Evolutionary conservation across 1,140 invertebrate genomes (phyloP), one percentile per base, ranked within the genome.

Genomic region (Leptinotarsa texana): DNA sequence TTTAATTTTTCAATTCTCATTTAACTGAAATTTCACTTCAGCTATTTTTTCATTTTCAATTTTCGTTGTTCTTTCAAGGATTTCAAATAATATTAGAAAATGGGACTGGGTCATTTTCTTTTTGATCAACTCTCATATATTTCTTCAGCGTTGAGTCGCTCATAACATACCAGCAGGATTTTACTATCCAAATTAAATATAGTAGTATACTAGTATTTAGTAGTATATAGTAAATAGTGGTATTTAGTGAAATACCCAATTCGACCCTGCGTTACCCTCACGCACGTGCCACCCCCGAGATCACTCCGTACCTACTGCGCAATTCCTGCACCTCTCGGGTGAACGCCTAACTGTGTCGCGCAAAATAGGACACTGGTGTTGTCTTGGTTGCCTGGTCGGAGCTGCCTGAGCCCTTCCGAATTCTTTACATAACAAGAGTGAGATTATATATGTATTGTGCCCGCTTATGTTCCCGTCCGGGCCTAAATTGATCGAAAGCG

Each of bases 351-450:
- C 57, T 69, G 71, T 75, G 74, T 51, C 76, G 68, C 69, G 66
- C 72, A 73, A 77, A 77, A 77, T 77, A 77, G 76, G 76, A 77
- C 76, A 77, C 62, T 51, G 76, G 63, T 75, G 76, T 71, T 75
- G 75, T 72, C 76, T 75, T 77, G 74, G 76, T 77, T 77, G 76
- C 76, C 76, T 75, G 73, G 73, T 62, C 57, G 65, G 63, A 75
- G 73, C 73, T 75, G 48, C 61, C 62, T 48, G 57, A 65, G 27
- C 51, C n/a, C 15, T 57, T 57, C 17, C 51, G 51, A 57, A 57
- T 57, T 57, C 51, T 57, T 57, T 57, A 57, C 51, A 57, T 57
- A 57, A 57, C 51, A 17, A 57, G 51, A 57, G 51, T 18, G 15
- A 57, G 17, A 57, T 57, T 57, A 57, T 42, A 57, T 42, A 42